Evolutionary conservation across 2,888 invertebrate genomes (phyloP).

Genomic region (Sphaeridia pumilis): DNA sequence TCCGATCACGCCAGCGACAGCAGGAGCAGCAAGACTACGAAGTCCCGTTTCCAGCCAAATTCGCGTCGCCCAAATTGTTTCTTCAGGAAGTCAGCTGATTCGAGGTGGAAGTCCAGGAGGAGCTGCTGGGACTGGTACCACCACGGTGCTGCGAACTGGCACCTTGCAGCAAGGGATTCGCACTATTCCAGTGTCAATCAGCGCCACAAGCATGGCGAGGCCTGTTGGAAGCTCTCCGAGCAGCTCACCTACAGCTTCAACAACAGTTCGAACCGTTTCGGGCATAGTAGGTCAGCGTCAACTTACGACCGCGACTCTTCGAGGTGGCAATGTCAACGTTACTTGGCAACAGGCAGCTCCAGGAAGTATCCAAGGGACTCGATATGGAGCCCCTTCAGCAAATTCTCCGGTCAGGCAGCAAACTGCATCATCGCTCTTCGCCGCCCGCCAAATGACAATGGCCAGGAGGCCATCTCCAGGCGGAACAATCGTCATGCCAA

Average conservation of each 20-base stretch:
- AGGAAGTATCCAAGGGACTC: not conserved
- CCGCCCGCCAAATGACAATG: not conserved
- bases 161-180: slow-evolving; percentile 5
- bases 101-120: not conserved
- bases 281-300: slow-evolving; percentile 18
- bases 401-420: slow-evolving; percentile 22
- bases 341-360: slow-evolving; percentile 10
- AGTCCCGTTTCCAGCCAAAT: slow-evolving; percentile 22
- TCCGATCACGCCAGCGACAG: too few relatives aligned
- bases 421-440: slow-evolving; percentile 6
- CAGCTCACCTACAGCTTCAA: slow-evolving; percentile 8
- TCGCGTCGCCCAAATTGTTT: slow-evolving; percentile 1
- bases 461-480: not conserved
- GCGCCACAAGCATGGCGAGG: not conserved
- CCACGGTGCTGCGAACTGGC: not conserved
- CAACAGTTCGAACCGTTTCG: slow-evolving; percentile 10
- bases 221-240: not conserved
- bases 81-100: slow-evolving; percentile 4
- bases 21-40: slow-evolving; percentile 15
- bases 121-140: slow-evolving; percentile 11
- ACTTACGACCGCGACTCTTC: slow-evolving; percentile 18
- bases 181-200: slow-evolving; percentile 5
- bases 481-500: slow-evolving; percentile 7
- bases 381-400: slow-evolving; percentile 15
- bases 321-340: too few relatives aligned